Evolutionary conservation across 2,888 invertebrate genomes (phyloP), one percentile per base, ranked within the genome.

Genomic region (Bellardia pandia): DNA sequence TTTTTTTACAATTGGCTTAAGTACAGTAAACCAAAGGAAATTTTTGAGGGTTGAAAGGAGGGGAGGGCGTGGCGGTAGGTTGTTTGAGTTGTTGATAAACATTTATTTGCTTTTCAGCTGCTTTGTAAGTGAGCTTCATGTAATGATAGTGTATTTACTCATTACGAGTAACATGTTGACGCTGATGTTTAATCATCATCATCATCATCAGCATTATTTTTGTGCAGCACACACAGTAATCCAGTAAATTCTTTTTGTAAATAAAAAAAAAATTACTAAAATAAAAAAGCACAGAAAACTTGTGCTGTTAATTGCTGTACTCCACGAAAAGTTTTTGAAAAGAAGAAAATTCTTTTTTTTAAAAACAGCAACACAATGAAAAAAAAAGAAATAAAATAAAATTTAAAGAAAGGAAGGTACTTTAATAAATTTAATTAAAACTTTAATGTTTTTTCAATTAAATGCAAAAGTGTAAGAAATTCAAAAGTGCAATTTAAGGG

Each of bases 371-470:
- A n/a, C 33, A 69, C 2, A 40, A 4, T 7, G 7, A 14, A 16
- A 53, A 56, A 16, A 16, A 53, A 53, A 37, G 4, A 51, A n/a
- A 13, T 6, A 45, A 13, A 45, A 23, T 40, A 42, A 64, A 42
- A n/a, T 40, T 7, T 5, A 40, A 42, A 37, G 16, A 30, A 42
- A 11, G n/a, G 30, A 42, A 23, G 48, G 71, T 45, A 66, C 16
- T 75, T 79, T 62, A 85, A 51, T 85, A n/a, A 51, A 60, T 51
- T 75, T 79, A 85, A 79, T 85, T 85, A 62, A 79, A 85, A 78
- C 68, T 85, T 84, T 48, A 66, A n/a, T 30, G 48, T 81, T 74
- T 40, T 80, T 72, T 72, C 72, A 64, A 72, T 80, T 80, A 72
- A 72, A 72, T 13, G 3, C 9, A 30, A 37, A 56, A 40, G 16